A percentile compares a stretch with the other conserved stretches of the same genome.
Evolutionary conservation across 2,113 vertebrate genomes (phyloP).

Genomic region (Phylloscopus trochilus): DNA sequence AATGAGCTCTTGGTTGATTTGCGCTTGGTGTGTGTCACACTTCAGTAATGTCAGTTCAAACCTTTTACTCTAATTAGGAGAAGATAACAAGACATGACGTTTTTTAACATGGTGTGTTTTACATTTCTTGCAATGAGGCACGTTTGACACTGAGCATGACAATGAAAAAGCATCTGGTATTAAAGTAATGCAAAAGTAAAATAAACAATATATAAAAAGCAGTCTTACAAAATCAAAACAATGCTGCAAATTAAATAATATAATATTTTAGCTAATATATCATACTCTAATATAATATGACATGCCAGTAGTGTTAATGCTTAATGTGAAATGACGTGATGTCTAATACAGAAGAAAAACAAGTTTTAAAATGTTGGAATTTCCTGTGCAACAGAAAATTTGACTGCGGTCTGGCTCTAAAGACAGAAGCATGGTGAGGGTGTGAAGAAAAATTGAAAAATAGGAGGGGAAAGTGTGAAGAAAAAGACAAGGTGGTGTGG

Average conservation of each 20-base stretch:
- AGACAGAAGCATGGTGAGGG: neutral
- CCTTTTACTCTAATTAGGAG: neutral
- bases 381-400: constrained; percentile 4
- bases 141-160: neutral
- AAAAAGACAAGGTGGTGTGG: neutral
- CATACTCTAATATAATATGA: neutral
- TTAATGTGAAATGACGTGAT: constrained; percentile 19
- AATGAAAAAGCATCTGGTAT: neutral
- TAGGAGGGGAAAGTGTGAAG: neutral
- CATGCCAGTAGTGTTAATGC: neutral
- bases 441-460: neutral
- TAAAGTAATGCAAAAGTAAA: neutral
- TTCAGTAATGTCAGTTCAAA: neutral
- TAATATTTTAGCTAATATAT: neutral
- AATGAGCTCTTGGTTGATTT: neutral
- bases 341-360: constrained; percentile 32
- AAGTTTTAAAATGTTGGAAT: constrained; percentile 26
- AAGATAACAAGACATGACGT: neutral
- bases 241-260: neutral
- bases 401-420: neutral
- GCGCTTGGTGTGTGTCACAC: neutral
- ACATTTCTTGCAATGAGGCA: neutral
- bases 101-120: neutral
- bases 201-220: neutral
- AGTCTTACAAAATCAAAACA: neutral